Base-by-base conservation (phyloP, 1,140 invertebrate species). In the Orius laevigatus region DNA sequence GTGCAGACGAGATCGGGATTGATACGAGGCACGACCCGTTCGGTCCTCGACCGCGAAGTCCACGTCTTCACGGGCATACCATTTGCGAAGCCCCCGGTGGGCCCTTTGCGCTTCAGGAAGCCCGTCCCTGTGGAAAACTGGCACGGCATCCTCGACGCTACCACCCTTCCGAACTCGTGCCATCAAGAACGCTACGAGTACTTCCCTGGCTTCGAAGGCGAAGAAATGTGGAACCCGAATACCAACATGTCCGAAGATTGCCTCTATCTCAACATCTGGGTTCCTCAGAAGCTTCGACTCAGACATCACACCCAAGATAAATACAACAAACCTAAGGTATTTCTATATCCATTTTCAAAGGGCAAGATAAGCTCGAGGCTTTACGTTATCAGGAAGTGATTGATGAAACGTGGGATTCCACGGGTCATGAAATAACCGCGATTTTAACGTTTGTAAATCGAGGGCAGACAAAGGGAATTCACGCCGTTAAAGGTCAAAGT, bases 221-320 rank as follows among this genome's bases (percentile, higher is more conserved):
- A 89, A 57, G 83, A 87, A 59, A 93, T 92, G 84, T 94, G 89
- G 90, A 93, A 92, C 65, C 84, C 87, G 0, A 91, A 90, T 56
- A 91, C 87, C 1, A 83, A 86, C 60, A 78, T 90, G 49, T 87
- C 84, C 9, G 90, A 95, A 68, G 90, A 95, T 62, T 95, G 90
- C 61, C 67, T 95, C 0, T 94, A 93, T 62, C 68, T 95, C 55
- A 94, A 92, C 61, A 73, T 95, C 39, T 93, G 86, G 85, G 85
- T 87, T 15, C 88, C 88, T 1, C 79, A 83, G 55, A 73, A 76
- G 58, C 64, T 79, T 46, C 66, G 80, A 36, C 70, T 85, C 5
- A 63, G 81, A 35, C 80, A 83, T 61, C 43, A 32, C 45, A 58
- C 41, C 15, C 55, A 54, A 1, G 51, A 53, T 6, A 52, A 53